Conservation (phyloP, 2,888 invertebrate species). For the Xestia sexstrigata region DNA sequence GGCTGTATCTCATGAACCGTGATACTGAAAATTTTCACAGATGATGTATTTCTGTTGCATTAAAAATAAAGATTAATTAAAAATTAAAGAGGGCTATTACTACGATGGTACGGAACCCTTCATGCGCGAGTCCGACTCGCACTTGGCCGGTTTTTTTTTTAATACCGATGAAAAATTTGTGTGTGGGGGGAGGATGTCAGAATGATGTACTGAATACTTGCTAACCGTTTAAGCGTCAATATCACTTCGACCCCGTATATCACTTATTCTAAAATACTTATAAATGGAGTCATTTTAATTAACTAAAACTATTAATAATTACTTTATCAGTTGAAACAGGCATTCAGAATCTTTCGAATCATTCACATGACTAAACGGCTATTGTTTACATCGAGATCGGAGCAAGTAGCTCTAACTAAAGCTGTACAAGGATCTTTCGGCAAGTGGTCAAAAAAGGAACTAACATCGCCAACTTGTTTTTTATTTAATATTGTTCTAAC, state of each 20-base stretch:
- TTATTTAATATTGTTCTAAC: neutral
- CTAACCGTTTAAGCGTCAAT: too few species aligned
- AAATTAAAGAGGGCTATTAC: too few species aligned
- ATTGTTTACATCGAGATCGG: conserved; percentile 29
- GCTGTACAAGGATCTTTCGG: neutral
- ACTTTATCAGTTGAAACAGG: neutral
- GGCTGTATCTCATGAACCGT: too few species aligned
- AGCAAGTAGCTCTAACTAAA: neutral
- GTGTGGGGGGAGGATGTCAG: too few species aligned
- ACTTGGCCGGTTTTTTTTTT: too few species aligned
- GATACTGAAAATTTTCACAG: too few species aligned
- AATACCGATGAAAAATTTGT: too few species aligned
- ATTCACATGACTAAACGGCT: conserved; percentile 2
- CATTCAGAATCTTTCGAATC: neutral
- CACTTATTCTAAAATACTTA: neutral
- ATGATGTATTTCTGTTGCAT: too few species aligned
- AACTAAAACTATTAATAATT: neutral
- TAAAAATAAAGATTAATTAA: too few species aligned
- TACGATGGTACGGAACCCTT: too few species aligned
- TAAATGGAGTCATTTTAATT: neutral
- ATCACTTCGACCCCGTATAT: neutral
- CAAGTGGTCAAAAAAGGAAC: neutral
- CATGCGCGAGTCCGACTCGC: too few species aligned
- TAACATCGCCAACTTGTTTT: neutral
- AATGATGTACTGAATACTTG: too few species aligned